phyloP scores from a whole-genome alignment of 2,888 invertebrate genomes.

The Aporophyla nigra region DNA sequence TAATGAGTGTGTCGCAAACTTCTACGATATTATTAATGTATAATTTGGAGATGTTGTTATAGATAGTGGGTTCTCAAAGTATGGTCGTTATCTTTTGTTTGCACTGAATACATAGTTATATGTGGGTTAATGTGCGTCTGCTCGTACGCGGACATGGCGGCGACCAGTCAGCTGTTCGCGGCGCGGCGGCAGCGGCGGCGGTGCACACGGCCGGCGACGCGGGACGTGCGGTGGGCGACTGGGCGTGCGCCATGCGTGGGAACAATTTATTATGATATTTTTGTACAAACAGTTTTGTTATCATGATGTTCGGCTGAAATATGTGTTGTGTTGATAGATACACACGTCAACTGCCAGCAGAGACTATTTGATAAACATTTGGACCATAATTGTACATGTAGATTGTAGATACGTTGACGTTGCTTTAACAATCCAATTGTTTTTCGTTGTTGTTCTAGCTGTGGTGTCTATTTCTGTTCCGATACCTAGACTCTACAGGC shows the following conservation, averaged over 20 bases:
- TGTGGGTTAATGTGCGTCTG: conserved; percentile 55
- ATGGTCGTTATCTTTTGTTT: conserved; percentile 44
- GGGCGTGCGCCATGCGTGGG: conserved; percentile 37
- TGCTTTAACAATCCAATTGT: conserved; percentile 48
- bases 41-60: conserved; percentile 36
- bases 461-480: conserved; percentile 34
- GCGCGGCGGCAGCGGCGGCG: background rate
- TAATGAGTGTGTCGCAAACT: background rate
- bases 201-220: conserved; percentile 2
- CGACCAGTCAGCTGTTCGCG: conserved; percentile 21
- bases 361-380: conserved; percentile 60
- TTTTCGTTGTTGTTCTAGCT: conserved; percentile 43
- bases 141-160: conserved; percentile 2
- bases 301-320: conserved; percentile 52
- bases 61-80: conserved; percentile 18
- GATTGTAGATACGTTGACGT: conserved; percentile 29
- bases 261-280: conserved; percentile 53
- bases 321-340: conserved; percentile 50
- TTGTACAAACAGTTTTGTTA: conserved; percentile 51
- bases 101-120: conserved; percentile 46
- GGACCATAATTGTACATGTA: conserved; percentile 41
- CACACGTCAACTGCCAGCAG: conserved; percentile 41
- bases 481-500: background rate
- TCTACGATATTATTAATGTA: background rate
- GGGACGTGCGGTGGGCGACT: background rate